Conservation (phyloP, 2,888 invertebrate genomes). For the Dryocosmus kuriphilus region DNA sequence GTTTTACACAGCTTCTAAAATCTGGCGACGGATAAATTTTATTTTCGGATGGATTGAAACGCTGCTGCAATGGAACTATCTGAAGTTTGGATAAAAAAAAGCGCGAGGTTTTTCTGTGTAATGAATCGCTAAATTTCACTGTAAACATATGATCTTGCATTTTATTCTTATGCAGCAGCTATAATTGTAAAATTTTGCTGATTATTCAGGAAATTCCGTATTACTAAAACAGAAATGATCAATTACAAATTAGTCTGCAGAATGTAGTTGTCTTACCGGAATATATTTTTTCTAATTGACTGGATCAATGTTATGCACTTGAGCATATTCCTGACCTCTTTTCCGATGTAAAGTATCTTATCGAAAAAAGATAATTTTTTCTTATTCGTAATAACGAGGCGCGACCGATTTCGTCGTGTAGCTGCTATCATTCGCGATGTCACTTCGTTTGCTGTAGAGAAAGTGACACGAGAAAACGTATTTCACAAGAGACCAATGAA, state of each 20-base stretch:
- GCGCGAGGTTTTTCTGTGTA: too few relatives aligned
- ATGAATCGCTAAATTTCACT: background rate
- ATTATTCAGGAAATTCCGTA: background rate
- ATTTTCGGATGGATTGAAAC: too few relatives aligned
- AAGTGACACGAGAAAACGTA: constrained; percentile 34
- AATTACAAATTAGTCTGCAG: background rate
- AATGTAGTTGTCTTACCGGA: background rate
- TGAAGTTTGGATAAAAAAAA: too few relatives aligned
- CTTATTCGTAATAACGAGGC: background rate
- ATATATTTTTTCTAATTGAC: background rate
- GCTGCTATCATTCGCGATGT: constrained; percentile 25
- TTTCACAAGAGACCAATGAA: constrained; percentile 31
- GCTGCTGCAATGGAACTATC: too few relatives aligned
- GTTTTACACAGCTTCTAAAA: too few relatives aligned
- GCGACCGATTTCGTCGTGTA: background rate
- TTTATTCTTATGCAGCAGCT: background rate
- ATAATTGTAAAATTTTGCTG: background rate
- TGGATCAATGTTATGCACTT: background rate
- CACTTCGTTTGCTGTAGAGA: constrained; percentile 25
- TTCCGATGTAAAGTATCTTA: background rate
- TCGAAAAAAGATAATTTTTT: background rate
- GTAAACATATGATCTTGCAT: background rate
- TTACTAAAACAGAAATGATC: background rate
- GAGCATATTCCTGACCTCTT: background rate
- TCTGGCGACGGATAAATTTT: too few relatives aligned